These are phyloP conservation scores for Artemia franciscana DNA, from an alignment of 1,140 invertebrate species.

Conservation along the genomic window DNA sequence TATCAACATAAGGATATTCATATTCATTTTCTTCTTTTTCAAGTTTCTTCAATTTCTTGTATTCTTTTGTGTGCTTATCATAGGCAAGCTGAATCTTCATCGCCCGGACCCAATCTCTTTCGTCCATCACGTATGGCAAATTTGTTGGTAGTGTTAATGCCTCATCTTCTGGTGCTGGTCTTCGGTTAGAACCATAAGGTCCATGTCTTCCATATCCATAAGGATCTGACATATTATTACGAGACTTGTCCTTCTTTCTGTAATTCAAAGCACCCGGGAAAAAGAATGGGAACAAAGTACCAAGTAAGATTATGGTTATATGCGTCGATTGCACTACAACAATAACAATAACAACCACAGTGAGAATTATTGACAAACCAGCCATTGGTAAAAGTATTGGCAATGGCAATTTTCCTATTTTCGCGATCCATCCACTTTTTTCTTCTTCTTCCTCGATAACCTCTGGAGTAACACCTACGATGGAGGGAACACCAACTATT, in stretches of 20 bases:
- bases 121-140: not conserved
- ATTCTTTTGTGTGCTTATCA: not conserved
- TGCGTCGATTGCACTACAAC: not conserved
- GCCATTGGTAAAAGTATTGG: not conserved
- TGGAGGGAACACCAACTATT: not conserved
- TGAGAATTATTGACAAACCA: not conserved
- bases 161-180: no score
- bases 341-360: not conserved
- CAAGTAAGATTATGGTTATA: not conserved
- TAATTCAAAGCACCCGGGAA: not conserved
- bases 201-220: no score
- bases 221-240: no score
- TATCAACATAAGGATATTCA: no score
- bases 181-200: no score
- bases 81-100: not conserved
- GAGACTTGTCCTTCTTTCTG: constrained; percentile 2
- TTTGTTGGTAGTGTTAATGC: not conserved
- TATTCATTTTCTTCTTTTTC: no score
- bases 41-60: not conserved
- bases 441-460: not conserved
- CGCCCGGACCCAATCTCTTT: not conserved
- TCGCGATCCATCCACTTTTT: not conserved
- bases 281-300: not conserved
- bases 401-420: not conserved
- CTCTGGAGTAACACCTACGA: not conserved